Conservation (phyloP, 1,140 invertebrate genomes). For the Gonioctena quinquepunctata region DNA sequence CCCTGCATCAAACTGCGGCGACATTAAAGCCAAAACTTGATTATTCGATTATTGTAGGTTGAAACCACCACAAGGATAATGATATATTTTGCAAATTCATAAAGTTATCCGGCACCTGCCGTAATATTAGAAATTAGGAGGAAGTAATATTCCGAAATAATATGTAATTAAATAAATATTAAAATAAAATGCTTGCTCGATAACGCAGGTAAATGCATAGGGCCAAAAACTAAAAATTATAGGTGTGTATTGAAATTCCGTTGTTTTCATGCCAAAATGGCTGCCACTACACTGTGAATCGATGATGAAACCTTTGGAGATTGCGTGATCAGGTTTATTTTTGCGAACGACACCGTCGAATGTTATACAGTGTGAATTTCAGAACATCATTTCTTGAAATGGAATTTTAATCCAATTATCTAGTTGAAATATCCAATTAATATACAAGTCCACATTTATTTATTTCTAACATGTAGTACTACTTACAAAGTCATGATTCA, state of each 20-base stretch:
- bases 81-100: conserved; percentile 15
- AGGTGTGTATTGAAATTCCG: conserved; percentile 7
- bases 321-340: too few relatives aligned
- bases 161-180: conserved; percentile 21
- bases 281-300: neutral
- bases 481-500: too few relatives aligned
- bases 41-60: conserved; percentile 21
- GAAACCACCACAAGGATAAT: conserved; percentile 13
- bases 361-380: too few relatives aligned
- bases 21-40: conserved; percentile 3
- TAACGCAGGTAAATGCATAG: conserved; percentile 8
- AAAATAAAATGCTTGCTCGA: conserved; percentile 16
- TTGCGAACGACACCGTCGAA: too few relatives aligned
- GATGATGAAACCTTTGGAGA: too few relatives aligned
- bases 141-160: conserved; percentile 14
- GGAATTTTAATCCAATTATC: too few relatives aligned
- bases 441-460: too few relatives aligned
- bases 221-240: conserved; percentile 12
- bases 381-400: too few relatives aligned
- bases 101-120: conserved; percentile 21
- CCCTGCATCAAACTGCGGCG: neutral
- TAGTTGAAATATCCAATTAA: too few relatives aligned
- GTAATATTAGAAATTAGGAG: conserved; percentile 22
- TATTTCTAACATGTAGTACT: too few relatives aligned
- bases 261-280: neutral